Conservation (phyloP, 2,888 invertebrate species). For the Trisateles emortualis region DNA sequence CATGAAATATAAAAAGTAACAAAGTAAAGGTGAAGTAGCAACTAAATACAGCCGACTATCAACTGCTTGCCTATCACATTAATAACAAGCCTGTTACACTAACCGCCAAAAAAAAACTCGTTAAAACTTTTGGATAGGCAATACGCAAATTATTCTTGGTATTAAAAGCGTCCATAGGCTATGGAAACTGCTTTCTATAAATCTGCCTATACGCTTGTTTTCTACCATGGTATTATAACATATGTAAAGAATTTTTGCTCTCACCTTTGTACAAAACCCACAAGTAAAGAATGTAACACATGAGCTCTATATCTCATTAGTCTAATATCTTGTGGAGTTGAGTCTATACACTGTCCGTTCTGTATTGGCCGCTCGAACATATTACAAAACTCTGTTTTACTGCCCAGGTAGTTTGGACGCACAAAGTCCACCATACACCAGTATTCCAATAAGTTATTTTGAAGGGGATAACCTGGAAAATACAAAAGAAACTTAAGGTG, state of each 20-base stretch:
- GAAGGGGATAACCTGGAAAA: conserved; percentile 94
- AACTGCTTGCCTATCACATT: too few species aligned
- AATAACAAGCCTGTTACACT: too few species aligned
- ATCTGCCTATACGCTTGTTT: too few species aligned
- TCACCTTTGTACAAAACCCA: conserved; percentile 97
- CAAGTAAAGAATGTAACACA: conserved; percentile 96
- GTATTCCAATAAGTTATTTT: conserved; percentile 98
- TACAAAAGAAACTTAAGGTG: neutral
- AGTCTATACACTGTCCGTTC: conserved; percentile 99
- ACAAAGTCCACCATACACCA: conserved; percentile 99
- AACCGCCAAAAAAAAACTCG: too few species aligned
- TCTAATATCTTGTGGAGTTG: conserved; percentile 96
- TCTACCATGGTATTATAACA: too few species aligned
- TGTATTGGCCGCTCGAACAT: conserved; percentile 99
- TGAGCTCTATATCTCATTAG: conserved; percentile 98
- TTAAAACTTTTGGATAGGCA: too few species aligned
- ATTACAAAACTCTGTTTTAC: conserved; percentile 98
- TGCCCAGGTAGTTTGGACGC: conserved; percentile 98
- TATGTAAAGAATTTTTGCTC: neutral
- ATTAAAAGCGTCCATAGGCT: too few species aligned
- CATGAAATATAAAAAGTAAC: too few species aligned
- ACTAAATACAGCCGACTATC: too few species aligned
- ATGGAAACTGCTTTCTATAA: too few species aligned
- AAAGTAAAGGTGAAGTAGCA: too few species aligned
- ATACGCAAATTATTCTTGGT: too few species aligned